A percentile compares a stretch with the other conserved stretches of the same genome.
These are phyloP conservation scores for Drosophila atroscutellata DNA, from an alignment of 2,888 invertebrate species.

Conservation along the genomic window DNA sequence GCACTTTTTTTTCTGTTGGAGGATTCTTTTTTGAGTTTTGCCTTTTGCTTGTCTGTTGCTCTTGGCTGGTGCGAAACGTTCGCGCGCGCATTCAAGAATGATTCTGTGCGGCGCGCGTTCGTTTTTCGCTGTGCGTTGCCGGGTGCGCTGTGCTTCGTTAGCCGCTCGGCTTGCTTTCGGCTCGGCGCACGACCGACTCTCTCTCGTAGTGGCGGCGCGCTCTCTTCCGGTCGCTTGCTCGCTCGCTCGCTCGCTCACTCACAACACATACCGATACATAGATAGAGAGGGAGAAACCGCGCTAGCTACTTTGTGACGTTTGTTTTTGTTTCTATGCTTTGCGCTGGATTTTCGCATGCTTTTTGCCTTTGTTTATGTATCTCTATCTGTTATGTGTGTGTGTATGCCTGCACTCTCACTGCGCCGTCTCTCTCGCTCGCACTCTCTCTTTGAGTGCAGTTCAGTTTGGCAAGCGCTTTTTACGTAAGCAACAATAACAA, in stretches of 20 bases:
- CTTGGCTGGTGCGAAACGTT: slow-evolving; percentile 77
- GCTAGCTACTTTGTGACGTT: slow-evolving; percentile 57
- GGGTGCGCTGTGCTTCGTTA: slow-evolving; percentile 52
- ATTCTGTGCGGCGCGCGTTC: slow-evolving; percentile 75
- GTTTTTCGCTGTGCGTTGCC: slow-evolving; percentile 55
- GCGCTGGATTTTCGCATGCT: slow-evolving; percentile 77
- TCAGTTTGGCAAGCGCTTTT: slow-evolving; percentile 53
- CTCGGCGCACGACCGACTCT: slow-evolving; percentile 19
- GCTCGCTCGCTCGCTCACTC: slow-evolving; percentile 18
- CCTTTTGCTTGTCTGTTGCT: slow-evolving; percentile 26
- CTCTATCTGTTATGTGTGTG: slow-evolving; percentile 30
- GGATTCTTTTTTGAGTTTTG: slow-evolving; percentile 1
- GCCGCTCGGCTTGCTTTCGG: slow-evolving; percentile 43
- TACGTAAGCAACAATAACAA: slow-evolving; percentile 63
- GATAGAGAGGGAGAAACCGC: background rate
- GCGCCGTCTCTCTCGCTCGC: slow-evolving; percentile 34
- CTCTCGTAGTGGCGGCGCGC: slow-evolving; percentile 37
- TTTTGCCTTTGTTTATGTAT: slow-evolving; percentile 70
- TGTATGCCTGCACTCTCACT: slow-evolving; percentile 53
- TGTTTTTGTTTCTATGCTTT: slow-evolving; percentile 78
- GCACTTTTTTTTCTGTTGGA: slow-evolving; percentile 61
- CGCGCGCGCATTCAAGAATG: slow-evolving; percentile 85
- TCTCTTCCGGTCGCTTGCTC: slow-evolving; percentile 57
- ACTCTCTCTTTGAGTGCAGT: slow-evolving; percentile 27
- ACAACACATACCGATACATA: slow-evolving; percentile 13